Base-by-base conservation (phyloP, 2,113 vertebrate genomes). In the Myotis brandtii region DNA sequence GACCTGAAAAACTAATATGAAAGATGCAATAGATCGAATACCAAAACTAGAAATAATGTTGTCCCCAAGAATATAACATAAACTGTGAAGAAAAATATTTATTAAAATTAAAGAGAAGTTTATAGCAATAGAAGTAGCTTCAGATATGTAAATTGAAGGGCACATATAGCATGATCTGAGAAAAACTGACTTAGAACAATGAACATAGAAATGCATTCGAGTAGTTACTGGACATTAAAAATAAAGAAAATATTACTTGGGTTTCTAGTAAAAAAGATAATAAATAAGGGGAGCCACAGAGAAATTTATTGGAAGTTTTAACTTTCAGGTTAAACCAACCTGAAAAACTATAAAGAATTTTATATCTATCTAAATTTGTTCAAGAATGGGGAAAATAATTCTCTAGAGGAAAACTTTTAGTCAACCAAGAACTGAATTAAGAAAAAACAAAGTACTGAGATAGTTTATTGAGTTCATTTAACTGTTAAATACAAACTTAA, bases 111-210 rank as follows among this genome's bases (percentile, higher is more conserved):
- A 62, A 82, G 48, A 86, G 48, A 87, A 77, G 5, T 83, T 75
- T 80, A 12, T 0, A 88, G 62, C 40, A 89, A 30, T 62, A 50
- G 43, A 88, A 93, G 14, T 76, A 76, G 43, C 40, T 12, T 64
- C 43, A 64, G 21, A 17, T 48, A 17, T 56, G 20, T 59, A 1
- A 4, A 21, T 34, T 37, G 34, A 86, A 62, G 4, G 9, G 32
- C 14, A n/a, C 50, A 46, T 27, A 43, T 18, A 89, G 6, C 37
- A 85, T 23, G 67, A 14, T 7, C 40, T 67, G 81, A 48, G 9
- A 86, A 56, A 79, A 62, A 50, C 3, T 34, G 54, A 81, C 46
- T 86, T 93, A 66, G n/a, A 95, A 88, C 14, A 91, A 43, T 85
- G 37, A 86, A 77, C 20, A 79, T 17, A 79, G 23, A 72, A 56